A percentile compares a stretch with the other conserved stretches of the same genome.
Evolutionary conservation across 1,140 invertebrate species (phyloP).

Genomic region (Laodelphax striatellus): DNA sequence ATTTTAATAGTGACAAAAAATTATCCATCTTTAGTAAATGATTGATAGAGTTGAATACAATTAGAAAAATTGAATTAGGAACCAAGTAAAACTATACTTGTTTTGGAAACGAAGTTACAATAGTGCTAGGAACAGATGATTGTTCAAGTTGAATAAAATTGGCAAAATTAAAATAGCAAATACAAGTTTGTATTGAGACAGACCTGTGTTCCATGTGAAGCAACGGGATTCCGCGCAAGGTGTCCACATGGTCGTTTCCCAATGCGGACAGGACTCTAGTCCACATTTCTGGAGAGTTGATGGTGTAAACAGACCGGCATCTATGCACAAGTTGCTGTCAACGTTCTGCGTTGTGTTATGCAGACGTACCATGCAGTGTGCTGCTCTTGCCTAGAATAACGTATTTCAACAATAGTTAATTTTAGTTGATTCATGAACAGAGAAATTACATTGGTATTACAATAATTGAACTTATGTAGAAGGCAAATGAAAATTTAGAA

Average conservation of each 20-base stretch:
- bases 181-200: neutral
- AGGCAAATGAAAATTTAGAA: no score
- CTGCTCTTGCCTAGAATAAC: constrained; percentile 46
- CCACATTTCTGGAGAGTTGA: constrained; percentile 56
- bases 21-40: no score
- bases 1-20: no score
- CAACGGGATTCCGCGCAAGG: constrained; percentile 56
- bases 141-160: neutral
- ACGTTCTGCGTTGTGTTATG: constrained; percentile 43
- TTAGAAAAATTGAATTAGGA: no score
- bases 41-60: no score
- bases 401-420: constrained; percentile 14
- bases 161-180: neutral
- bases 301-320: constrained; percentile 51
- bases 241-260: constrained; percentile 59
- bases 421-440: constrained; percentile 2
- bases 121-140: no score
- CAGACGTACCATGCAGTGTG: constrained; percentile 51
- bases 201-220: constrained; percentile 61
- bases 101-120: no score
- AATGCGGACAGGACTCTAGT: constrained; percentile 53
- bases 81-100: no score
- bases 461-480: no score
- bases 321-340: constrained; percentile 53
- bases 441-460: no score